phyloP scores from a whole-genome alignment of 1,140 invertebrate species.

The Dendrolimus punctatus region DNA sequence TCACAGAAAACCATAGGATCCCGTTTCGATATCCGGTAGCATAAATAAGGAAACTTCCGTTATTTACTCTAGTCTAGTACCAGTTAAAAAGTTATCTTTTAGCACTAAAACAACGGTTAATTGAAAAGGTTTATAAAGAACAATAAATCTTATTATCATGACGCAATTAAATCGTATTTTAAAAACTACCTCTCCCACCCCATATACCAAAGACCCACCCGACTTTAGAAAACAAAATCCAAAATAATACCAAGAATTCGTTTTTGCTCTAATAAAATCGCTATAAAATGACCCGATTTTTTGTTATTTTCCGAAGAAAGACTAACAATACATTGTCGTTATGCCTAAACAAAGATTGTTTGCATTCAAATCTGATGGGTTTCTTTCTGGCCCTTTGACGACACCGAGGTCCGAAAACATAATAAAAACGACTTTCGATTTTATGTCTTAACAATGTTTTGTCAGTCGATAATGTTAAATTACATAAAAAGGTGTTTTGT shows the following conservation, averaged over 20 bases:
- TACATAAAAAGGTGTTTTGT: too few relatives aligned
- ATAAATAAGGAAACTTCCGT: too few relatives aligned
- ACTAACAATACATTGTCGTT: slow-evolving; percentile 26
- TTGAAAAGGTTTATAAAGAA: too few relatives aligned
- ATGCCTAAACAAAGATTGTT: slow-evolving; percentile 40
- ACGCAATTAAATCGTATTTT: too few relatives aligned
- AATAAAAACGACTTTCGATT: slow-evolving; percentile 18
- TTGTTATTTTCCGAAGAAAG: slow-evolving; percentile 33
- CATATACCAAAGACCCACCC: neutral
- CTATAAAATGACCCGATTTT: slow-evolving; percentile 38
- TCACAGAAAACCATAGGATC: too few relatives aligned
- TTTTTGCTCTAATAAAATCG: slow-evolving; percentile 59
- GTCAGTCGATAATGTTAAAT: too few relatives aligned
- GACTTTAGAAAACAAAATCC: slow-evolving; percentile 5
- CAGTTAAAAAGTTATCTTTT: too few relatives aligned
- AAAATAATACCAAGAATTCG: slow-evolving; percentile 24
- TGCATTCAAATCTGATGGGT: slow-evolving; percentile 7
- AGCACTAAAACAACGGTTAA: too few relatives aligned
- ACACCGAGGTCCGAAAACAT: slow-evolving; percentile 9
- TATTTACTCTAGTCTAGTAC: too few relatives aligned
- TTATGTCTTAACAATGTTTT: neutral
- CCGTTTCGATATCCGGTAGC: too few relatives aligned
- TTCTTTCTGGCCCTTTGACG: slow-evolving; percentile 13
- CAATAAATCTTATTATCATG: too few relatives aligned
- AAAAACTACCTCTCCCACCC: too few relatives aligned